Percentiles rank a stretch among this genome's conserved stretches.
Conservation (phyloP, 2,113 vertebrate genomes). For the Gavialis gangeticus region DNA sequence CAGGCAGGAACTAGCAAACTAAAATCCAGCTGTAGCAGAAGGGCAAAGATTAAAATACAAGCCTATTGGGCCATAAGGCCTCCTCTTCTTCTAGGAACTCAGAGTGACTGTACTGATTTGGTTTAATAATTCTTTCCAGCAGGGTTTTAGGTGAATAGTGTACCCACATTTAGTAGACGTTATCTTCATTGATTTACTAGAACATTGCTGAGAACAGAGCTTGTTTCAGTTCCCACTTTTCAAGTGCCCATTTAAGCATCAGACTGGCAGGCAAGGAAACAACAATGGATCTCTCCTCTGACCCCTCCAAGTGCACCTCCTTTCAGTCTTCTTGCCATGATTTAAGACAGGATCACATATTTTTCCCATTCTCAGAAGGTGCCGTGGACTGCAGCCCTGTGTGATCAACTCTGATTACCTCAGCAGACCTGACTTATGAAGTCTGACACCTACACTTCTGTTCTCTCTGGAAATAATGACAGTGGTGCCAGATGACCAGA, state of each 20-base stretch:
- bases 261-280: not conserved
- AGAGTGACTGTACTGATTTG: not conserved
- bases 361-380: not conserved
- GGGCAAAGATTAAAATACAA: not conserved
- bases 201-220: not conserved
- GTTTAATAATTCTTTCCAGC: not conserved
- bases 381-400: not conserved
- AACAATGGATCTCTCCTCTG: not conserved
- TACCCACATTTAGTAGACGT: not conserved
- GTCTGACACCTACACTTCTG: not conserved
- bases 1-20: conserved; percentile 18
- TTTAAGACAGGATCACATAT: not conserved
- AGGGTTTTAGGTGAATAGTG: not conserved
- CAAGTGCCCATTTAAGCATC: not conserved
- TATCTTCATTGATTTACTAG: not conserved
- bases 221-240: not conserved
- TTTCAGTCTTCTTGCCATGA: not conserved
- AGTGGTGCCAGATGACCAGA: not conserved
- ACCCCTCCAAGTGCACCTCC: not conserved
- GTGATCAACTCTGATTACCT: not conserved
- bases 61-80: not conserved
- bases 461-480: not conserved
- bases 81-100: conserved; percentile 6
- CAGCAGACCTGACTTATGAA: not conserved
- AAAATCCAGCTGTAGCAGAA: conserved; percentile 24